Percentiles rank a stretch among this genome's conserved stretches.
Evolutionary conservation across 2,888 invertebrate species (phyloP).

Genomic region (Xestia rhomboidea): DNA sequence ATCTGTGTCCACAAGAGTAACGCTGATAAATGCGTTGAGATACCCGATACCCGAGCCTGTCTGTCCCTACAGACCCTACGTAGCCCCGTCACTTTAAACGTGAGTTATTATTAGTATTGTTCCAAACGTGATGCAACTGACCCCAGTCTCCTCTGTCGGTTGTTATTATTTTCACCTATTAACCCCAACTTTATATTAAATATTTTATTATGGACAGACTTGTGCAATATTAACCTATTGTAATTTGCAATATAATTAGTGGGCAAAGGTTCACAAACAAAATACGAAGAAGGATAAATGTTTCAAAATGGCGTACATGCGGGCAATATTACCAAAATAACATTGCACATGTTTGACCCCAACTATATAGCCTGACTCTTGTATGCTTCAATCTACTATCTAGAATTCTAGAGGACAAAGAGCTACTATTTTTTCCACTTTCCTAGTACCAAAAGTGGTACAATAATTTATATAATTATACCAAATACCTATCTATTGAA

Average conservation of each 20-base stretch:
- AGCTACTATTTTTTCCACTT: neutral
- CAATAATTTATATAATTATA: neutral
- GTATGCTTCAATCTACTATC: neutral
- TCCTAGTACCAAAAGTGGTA: constrained; percentile 10
- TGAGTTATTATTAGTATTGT: constrained; percentile 39
- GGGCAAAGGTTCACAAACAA: neutral
- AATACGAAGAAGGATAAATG: neutral
- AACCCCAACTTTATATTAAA: constrained; percentile 10
- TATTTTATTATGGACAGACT: neutral
- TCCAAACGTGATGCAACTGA: constrained; percentile 19
- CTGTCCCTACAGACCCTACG: constrained; percentile 18
- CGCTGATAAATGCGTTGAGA: constrained; percentile 32
- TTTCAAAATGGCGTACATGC: neutral
- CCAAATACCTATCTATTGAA: constrained; percentile 22
- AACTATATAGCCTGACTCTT: neutral
- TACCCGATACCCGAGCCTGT: constrained; percentile 13
- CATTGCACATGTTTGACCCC: constrained; percentile 4
- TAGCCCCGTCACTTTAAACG: neutral
- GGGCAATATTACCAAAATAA: neutral
- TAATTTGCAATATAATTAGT: neutral
- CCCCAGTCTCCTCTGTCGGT: constrained; percentile 21
- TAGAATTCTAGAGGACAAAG: neutral
- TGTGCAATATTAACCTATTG: neutral
- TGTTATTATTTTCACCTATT: constrained; percentile 14
- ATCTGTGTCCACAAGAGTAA: neutral